Base-by-base conservation (phyloP, 2,113 vertebrate species). In the Pipa parva region DNA sequence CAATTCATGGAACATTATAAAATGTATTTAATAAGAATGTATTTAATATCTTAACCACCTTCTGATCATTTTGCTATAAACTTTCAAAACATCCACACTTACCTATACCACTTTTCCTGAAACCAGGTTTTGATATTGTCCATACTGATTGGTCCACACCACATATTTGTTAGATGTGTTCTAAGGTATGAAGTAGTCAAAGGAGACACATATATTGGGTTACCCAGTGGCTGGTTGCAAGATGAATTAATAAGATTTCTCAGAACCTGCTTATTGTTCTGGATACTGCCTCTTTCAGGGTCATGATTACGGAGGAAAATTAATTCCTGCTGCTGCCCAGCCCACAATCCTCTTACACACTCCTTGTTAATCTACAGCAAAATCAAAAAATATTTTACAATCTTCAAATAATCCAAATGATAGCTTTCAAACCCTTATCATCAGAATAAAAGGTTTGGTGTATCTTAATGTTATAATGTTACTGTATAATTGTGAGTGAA, bases 121-220 rank as follows among this genome's bases (percentile, higher is more conserved):
- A 99, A 87, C 95, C 95, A 98, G 1, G 80, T 83, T 71, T 89
- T 90, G 69, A 99, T 86, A 78, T 80, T 78, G 55, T 92, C 84
- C 83, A 95, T 73, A 62, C 93, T 94, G 71, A 95, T n/a, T 3
- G 94, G 90, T 26, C 93, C 91, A 2, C 92, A 90, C 84, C 93
- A 93, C 15, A 98, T 79, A 49, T 84, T 84, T 72, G 86, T 84
- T 39, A 97, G 90, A 79, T 99, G 97, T 2, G 93, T 94, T 49
- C 95, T 95, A 5, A 93, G 87, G 55, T 95, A 98, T 1, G 97
- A 99, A 0, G 95, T 99, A 33, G 93, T 99, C 62, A 99, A 81
- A 0, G 95, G 95, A 3, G 97, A 99, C 71, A 99, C 97, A 0
- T 95, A 99, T 92, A 99, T 99, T 74, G 97, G 97, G 77, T 99